Evolutionary conservation across 1,140 invertebrate genomes (phyloP).

Genomic region (Triops cancriformis): DNA sequence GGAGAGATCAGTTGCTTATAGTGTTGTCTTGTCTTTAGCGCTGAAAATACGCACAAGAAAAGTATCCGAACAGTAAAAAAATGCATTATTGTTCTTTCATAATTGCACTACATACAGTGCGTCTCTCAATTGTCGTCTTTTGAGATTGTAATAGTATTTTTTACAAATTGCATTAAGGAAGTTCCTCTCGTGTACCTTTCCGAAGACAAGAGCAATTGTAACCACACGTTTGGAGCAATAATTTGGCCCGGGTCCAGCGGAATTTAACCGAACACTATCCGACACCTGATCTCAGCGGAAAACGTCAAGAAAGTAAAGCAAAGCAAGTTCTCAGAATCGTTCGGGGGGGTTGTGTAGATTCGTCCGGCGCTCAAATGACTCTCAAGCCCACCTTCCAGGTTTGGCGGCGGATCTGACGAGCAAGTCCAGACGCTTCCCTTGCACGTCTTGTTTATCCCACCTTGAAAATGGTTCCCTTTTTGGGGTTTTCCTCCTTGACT

Average conservation of each 20-base stretch:
- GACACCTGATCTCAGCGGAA: neutral
- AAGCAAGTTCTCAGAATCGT: constrained; percentile 6
- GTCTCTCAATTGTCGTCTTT: neutral
- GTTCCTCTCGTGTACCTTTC: neutral
- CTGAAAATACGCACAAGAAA: too few species aligned
- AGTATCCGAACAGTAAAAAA: too few species aligned
- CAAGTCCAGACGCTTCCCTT: neutral
- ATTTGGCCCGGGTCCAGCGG: neutral
- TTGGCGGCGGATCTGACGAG: neutral
- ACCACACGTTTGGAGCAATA: neutral
- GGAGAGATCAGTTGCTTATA: too few species aligned
- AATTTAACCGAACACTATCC: neutral
- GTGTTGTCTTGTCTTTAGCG: too few species aligned
- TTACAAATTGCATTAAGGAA: too few species aligned
- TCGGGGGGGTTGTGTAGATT: neutral
- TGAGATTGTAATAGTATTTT: neutral
- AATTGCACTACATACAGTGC: too few species aligned
- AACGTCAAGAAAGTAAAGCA: neutral
- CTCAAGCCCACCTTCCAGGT: neutral
- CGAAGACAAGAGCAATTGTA: neutral
- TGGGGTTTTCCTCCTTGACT: neutral
- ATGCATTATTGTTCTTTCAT: too few species aligned
- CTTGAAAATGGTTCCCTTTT: neutral
- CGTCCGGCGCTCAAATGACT: constrained; percentile 8
- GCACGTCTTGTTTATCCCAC: constrained; percentile 1